A percentile compares a stretch with the other conserved stretches of the same genome.
Conservation (phyloP, 2,113 vertebrate species). For the Dascyllus trimaculatus region DNA sequence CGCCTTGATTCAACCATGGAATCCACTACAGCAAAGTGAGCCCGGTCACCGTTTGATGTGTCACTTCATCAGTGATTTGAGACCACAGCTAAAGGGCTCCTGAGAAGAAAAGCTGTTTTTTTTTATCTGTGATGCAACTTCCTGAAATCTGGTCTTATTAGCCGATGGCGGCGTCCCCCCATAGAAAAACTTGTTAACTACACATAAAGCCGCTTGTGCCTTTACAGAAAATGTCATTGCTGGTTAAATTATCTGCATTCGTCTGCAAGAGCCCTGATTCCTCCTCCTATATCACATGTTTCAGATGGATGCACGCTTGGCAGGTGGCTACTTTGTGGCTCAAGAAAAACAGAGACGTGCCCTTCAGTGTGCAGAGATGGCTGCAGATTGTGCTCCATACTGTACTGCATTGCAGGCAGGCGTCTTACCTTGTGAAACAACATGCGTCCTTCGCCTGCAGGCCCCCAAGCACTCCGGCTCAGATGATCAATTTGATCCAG, state of each 20-base stretch:
- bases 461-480: constrained; percentile 55
- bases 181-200: neutral
- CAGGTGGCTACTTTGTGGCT: constrained; percentile 41
- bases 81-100: constrained; percentile 40
- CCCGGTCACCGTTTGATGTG: constrained; percentile 61
- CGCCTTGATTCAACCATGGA: constrained; percentile 41
- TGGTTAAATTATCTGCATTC: constrained; percentile 36
- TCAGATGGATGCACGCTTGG: constrained; percentile 61
- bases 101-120: constrained; percentile 29
- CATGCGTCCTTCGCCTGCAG: constrained; percentile 66
- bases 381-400: constrained; percentile 56
- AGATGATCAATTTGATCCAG: constrained; percentile 79
- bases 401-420: constrained; percentile 77
- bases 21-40: constrained; percentile 34
- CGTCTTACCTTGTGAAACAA: constrained; percentile 75
- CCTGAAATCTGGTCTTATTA: constrained; percentile 64
- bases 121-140: constrained; percentile 69
- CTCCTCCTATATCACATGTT: constrained; percentile 53
- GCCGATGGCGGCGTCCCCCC: neutral
- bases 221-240: constrained; percentile 7
- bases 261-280: constrained; percentile 25
- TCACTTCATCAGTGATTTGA: constrained; percentile 56
- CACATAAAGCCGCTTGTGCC: neutral
- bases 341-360: constrained; percentile 28
- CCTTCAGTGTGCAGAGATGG: constrained; percentile 49